Base-by-base conservation (phyloP, 2,797 vertebrate genomes). In the Amblyopsis hoosieri region DNA sequence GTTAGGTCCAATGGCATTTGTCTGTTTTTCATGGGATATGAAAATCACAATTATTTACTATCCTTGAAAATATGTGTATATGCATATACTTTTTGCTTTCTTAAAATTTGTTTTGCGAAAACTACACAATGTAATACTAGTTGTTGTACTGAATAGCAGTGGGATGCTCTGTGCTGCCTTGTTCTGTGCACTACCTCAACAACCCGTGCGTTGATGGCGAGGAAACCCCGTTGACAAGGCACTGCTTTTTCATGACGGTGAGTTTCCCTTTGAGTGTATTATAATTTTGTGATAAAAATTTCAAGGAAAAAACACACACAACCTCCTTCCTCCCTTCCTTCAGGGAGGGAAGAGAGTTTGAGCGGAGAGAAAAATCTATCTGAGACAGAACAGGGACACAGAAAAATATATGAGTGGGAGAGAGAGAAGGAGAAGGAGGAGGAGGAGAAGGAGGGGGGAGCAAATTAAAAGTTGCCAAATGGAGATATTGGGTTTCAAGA, bases 201-300 rank as follows among this genome's bases (percentile, higher is more conserved):
- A 91, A 95, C 97, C 97, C 97, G 96, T 98, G 97, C 95, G 94
- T 95, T 93, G 95, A 98, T 98, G 97, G 97, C 96, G 96, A 97
- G 96, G 97, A 98, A 99, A 98, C 97, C 96, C 97, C 96, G 96
- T 96, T 95, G 96, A 98, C 97, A 96, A 96, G 96, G 95, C 97
- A 95, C 96, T 95, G 96, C 95, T 99, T 98, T 98, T 98, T 98
- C 96, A 98, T 98, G 97, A 98, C 96, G 95, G 96, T 98, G 96
- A 98, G 96, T 98, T 99, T 96, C 96, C 96, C 96, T 98, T 97
- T 97, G 96, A 99, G 96, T 98, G 97, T 98, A 98, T 98, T 98
- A 97, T 99, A 98, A 99, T 99, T 99, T 99, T 98, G 97, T 97
- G 97, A 99, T 98, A 99, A 98, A 99, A 98, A 95, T 98, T 98